Base-by-base conservation (phyloP, 2,888 invertebrate genomes). In the Allolobophora icterica region DNA sequence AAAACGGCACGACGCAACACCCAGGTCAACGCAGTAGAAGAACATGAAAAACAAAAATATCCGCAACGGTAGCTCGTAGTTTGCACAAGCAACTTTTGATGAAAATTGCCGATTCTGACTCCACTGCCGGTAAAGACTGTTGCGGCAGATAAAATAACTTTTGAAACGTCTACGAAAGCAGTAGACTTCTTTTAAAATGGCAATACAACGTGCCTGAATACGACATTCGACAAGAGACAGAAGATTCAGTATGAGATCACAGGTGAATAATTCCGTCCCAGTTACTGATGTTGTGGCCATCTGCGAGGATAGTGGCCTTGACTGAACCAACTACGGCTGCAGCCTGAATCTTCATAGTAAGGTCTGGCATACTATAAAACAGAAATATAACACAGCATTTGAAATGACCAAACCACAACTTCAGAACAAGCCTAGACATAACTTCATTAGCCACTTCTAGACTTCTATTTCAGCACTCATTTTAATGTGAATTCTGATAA, bases 261-360 rank as follows among this genome's bases (percentile, higher is more conserved):
- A n/a, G n/a, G n/a, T n/a, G n/a, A 71, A 71, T 71, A 71, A n/a
- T 71, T n/a, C 71, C n/a, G 71, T 71, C 71, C 71, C 71, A 30
- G 30, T 71, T 71, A n/a, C 0, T n/a, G 71, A 1, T n/a, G 30
- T 17, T 71, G 71, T 71, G n/a, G 30, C 30, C n/a, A 71, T 71
- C 71, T n/a, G n/a, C 71, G 71, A 71, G 71, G 6, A 71, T 1
- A 71, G 71, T n/a, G 71, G n/a, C n/a, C 71, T 1, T 30, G 71
- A 71, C n/a, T n/a, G 8, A n/a, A 71, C 71, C 71, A 71, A n/a
- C n/a, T 8, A n/a, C n/a, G 71, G 71, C 11, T 8, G 8, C n/a
- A 71, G 71, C 71, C 11, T n/a, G 71, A n/a, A 13, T 71, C 71
- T 71, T 71, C 71, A 71, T n/a, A n/a, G 71, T 71, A 71, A 71